These are phyloP conservation scores for Acestrorhynchus altus DNA, from an alignment of 2,797 vertebrate genomes.

Conservation along the genomic window DNA sequence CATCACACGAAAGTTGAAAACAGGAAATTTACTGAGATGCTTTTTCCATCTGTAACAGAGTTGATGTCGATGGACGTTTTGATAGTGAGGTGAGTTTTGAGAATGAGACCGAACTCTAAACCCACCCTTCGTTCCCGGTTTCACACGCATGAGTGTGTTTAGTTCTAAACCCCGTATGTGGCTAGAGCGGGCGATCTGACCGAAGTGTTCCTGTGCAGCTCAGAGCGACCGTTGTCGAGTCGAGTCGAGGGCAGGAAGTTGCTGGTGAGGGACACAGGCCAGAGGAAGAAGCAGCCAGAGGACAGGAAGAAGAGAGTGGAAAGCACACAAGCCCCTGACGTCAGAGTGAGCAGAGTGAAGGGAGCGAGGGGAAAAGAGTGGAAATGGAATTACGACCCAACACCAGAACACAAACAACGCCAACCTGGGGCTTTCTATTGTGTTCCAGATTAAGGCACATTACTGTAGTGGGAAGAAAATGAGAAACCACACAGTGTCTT, in stretches of 20 bases:
- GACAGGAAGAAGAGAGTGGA: slow-evolving; percentile 48
- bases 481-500: background rate
- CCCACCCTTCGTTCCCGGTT: too few species aligned
- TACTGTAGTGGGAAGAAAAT: slow-evolving; percentile 15
- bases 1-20: too few species aligned
- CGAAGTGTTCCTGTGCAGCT: slow-evolving; percentile 1
- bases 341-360: slow-evolving; percentile 23
- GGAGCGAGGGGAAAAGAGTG: slow-evolving; percentile 15
- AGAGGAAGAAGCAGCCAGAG: slow-evolving; percentile 46
- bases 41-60: too few species aligned
- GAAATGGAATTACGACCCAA: slow-evolving; percentile 25
- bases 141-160: background rate
- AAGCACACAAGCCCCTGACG: slow-evolving; percentile 26
- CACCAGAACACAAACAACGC: background rate
- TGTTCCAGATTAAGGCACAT: slow-evolving; percentile 28
- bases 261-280: slow-evolving; percentile 27
- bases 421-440: slow-evolving; percentile 34
- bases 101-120: too few species aligned
- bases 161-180: background rate
- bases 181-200: slow-evolving; percentile 5
- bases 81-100: too few species aligned
- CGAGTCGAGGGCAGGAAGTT: slow-evolving; percentile 32
- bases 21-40: too few species aligned
- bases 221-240: background rate
- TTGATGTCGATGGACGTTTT: too few species aligned